Percentiles rank a stretch among this genome's conserved stretches.
phyloP scores from a whole-genome alignment of 1,140 invertebrate genomes.

The Bicyclus anynana region DNA sequence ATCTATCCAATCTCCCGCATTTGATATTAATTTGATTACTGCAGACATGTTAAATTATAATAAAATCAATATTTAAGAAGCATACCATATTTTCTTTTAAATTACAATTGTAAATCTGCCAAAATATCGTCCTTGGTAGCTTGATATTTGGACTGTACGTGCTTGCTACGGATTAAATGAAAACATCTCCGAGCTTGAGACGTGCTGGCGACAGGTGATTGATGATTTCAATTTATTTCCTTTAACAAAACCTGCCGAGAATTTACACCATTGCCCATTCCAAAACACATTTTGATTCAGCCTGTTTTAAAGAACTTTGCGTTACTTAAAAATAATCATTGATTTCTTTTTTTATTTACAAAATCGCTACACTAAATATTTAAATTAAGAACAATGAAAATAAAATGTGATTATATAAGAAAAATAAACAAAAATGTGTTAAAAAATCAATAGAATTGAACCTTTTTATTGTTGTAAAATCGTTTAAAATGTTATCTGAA shows the following conservation, averaged over 20 bases:
- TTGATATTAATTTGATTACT: no score
- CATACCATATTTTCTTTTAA: no score
- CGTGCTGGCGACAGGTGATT: conserved; percentile 22
- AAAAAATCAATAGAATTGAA: no score
- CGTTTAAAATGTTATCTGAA: no score
- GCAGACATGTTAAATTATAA: no score
- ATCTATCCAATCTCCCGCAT: no score
- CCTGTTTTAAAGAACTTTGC: not conserved
- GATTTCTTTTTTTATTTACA: not conserved
- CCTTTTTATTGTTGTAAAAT: no score
- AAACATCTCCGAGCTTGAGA: conserved; percentile 9
- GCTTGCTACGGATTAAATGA: not conserved
- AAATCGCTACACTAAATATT: no score
- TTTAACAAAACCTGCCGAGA: conserved; percentile 10
- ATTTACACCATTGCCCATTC: not conserved
- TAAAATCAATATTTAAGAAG: no score
- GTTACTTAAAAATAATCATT: not conserved
- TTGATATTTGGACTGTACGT: not conserved
- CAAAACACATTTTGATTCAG: not conserved
- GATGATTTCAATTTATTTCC: conserved; percentile 28
- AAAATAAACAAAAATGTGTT: no score
- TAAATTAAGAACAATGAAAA: no score
- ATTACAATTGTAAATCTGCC: not conserved
- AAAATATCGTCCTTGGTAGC: not conserved
- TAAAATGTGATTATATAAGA: no score